A percentile compares a stretch with the other conserved stretches of the same genome.
Conservation (phyloP, 2,888 invertebrate genomes). For the Drosophila fungiperda region DNA sequence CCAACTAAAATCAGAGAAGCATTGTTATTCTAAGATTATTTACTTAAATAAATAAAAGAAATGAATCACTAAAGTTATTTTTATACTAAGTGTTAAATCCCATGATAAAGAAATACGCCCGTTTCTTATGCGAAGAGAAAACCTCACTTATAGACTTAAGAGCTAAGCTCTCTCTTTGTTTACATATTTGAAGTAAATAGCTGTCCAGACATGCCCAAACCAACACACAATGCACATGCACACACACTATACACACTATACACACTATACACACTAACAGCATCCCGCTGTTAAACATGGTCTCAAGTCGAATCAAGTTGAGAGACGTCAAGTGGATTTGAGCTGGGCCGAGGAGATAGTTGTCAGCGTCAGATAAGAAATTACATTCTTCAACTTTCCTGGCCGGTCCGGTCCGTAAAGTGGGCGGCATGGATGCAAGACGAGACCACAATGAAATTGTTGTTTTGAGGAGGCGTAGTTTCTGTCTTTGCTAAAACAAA, state of each 20-base stretch:
- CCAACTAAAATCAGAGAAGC: neutral
- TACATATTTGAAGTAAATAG: constrained; percentile 51
- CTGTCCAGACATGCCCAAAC: constrained; percentile 35
- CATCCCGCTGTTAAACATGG: constrained; percentile 29
- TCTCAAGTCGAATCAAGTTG: constrained; percentile 19
- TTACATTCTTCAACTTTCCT: constrained; percentile 31
- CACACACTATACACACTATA: constrained; percentile 22
- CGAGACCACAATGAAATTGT: neutral
- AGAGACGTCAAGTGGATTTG: constrained; percentile 2
- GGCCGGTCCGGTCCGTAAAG: neutral
- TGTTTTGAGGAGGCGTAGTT: neutral
- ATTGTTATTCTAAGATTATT: neutral
- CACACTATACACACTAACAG: neutral
- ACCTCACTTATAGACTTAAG: neutral
- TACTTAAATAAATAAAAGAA: neutral
- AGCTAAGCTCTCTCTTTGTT: constrained; percentile 11
- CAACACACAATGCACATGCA: constrained; percentile 14
- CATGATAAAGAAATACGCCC: neutral
- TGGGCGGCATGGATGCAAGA: constrained; percentile 14
- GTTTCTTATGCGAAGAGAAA: neutral
- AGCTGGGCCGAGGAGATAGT: constrained; percentile 16
- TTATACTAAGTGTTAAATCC: neutral
- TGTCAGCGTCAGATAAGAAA: constrained; percentile 21
- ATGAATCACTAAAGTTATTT: neutral
- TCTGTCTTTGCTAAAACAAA: neutral